Conservation (phyloP, 2,888 invertebrate species). For the Parnassius glacialis region DNA sequence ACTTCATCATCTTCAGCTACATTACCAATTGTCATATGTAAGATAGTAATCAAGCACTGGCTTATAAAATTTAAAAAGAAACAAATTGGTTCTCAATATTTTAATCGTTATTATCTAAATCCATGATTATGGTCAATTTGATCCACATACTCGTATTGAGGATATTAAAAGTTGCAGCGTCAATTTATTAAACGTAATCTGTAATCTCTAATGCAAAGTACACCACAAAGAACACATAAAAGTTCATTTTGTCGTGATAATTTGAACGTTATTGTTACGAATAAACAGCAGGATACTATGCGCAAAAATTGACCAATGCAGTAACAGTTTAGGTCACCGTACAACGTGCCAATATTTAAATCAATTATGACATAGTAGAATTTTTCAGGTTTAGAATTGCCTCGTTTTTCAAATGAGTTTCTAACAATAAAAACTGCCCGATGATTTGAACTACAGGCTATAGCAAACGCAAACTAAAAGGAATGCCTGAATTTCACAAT, state of each 20-base stretch:
- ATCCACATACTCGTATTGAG: neutral
- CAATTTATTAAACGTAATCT: neutral
- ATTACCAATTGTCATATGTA: too few relatives aligned
- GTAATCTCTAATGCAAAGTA: neutral
- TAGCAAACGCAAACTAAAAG: constrained; percentile 8
- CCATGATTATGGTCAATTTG: too few relatives aligned
- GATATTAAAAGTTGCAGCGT: neutral
- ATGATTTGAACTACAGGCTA: constrained; percentile 6
- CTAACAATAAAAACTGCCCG: neutral
- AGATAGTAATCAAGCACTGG: too few relatives aligned
- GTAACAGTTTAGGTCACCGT: constrained; percentile 22
- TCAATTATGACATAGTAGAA: constrained; percentile 18
- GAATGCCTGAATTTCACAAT: constrained; percentile 17
- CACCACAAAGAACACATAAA: neutral
- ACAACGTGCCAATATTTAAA: constrained; percentile 19
- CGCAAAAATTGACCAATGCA: constrained; percentile 27
- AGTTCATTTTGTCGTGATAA: neutral
- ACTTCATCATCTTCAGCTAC: too few relatives aligned
- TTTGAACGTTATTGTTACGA: neutral
- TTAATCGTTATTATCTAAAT: too few relatives aligned
- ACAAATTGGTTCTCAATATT: too few relatives aligned
- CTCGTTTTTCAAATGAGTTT: neutral
- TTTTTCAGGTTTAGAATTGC: constrained; percentile 8
- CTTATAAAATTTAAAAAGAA: too few relatives aligned
- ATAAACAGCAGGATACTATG: constrained; percentile 13